phyloP scores from a whole-genome alignment of 2,113 vertebrate genomes.

The Phycodurus eques region DNA sequence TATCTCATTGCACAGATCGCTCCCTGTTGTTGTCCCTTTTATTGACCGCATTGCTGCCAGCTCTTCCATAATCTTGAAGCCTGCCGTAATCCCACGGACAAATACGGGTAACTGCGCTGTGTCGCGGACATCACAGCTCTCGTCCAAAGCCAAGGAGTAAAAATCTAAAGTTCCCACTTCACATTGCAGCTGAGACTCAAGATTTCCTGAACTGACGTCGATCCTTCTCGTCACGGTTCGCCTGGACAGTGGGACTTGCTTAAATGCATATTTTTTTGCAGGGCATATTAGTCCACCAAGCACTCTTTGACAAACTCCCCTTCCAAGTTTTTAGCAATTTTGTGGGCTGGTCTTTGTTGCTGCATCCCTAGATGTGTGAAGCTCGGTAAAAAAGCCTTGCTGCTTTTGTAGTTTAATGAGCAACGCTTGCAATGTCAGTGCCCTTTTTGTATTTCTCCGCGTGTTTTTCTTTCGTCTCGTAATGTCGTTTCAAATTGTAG shows the following conservation, averaged over 20 bases:
- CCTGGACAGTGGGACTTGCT: conserved; percentile 8
- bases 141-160: conserved; percentile 19
- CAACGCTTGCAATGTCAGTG: too few species aligned
- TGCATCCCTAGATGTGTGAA: too few species aligned
- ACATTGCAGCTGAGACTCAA: conserved; percentile 28
- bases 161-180: conserved; percentile 9
- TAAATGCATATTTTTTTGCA: too few species aligned
- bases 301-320: too few species aligned
- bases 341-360: not conserved
- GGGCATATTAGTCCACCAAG: too few species aligned
- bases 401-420: too few species aligned
- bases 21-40: not conserved
- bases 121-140: not conserved
- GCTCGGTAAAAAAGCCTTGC: not conserved
- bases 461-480: too few species aligned
- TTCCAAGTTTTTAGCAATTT: not conserved
- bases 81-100: too few species aligned
- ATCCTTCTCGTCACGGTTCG: conserved; percentile 11
- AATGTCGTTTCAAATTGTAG: too few species aligned
- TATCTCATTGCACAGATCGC: too few species aligned
- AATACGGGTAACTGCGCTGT: conserved; percentile 4
- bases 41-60: conserved; percentile 10
- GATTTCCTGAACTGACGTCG: conserved; percentile 20
- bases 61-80: conserved; percentile 9
- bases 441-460: too few species aligned